A percentile compares a stretch with the other conserved stretches of the same genome.
phyloP scores from a whole-genome alignment of 2,113 vertebrate genomes.

The Dasyprocta punctata region DNA sequence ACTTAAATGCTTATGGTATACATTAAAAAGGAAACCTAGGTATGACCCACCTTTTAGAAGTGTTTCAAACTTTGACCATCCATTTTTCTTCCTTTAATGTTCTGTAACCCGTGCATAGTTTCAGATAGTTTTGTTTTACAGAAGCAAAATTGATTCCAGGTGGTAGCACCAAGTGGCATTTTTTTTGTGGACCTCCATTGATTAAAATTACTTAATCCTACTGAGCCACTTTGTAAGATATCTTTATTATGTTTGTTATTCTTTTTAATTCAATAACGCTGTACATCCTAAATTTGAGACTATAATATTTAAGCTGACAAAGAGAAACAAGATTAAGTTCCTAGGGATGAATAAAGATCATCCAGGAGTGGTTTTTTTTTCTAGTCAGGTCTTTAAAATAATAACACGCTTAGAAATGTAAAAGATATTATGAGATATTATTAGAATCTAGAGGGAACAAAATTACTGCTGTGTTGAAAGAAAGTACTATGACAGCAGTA shows the following conservation, averaged over 20 bases:
- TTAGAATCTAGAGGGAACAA: conserved; percentile 34
- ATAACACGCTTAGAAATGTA: conserved; percentile 28
- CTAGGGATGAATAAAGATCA: background rate
- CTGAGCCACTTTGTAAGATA: conserved; percentile 37
- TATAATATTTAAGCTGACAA: conserved; percentile 26
- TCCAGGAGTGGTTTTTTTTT: conserved; percentile 15
- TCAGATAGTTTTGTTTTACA: conserved; percentile 34
- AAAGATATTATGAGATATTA: background rate
- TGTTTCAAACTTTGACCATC: background rate
- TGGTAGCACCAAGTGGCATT: background rate
- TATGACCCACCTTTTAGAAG: background rate
- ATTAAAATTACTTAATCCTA: conserved; percentile 46
- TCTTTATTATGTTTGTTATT: conserved; percentile 21
- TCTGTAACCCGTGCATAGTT: background rate
- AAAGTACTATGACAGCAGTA: background rate
- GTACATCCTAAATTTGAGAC: background rate
- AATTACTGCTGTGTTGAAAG: background rate
- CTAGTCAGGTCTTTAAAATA: conserved; percentile 23
- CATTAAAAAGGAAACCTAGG: background rate
- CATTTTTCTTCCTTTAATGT: conserved; percentile 16
- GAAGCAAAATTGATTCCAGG: background rate
- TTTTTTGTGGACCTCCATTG: conserved; percentile 29
- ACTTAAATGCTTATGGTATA: background rate
- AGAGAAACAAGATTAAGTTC: conserved; percentile 23
- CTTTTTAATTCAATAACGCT: background rate